Evolutionary conservation across 2,888 invertebrate genomes (phyloP), one percentile per base, ranked within the genome.

Genomic region (Aleiodes leptofemur): DNA sequence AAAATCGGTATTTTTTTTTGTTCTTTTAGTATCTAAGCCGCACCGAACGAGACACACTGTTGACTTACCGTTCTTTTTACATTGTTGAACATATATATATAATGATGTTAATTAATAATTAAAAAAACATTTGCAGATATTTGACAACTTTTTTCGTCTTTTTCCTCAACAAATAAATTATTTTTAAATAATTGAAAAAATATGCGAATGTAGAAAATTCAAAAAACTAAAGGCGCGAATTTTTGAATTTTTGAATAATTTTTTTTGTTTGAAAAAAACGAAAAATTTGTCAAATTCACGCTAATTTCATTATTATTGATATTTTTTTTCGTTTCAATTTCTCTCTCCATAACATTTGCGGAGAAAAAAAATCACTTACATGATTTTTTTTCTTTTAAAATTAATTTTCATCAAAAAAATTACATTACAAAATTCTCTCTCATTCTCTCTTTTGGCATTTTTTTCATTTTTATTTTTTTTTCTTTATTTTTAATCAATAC

Each of bases 31-130:
- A 29, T 61, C 6, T 57, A 77, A 81, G 75, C 78, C 80, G 76
- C 83, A 84, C 84, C 77, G 77, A 83, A 83, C 81, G 83, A 83
- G 83, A 83, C 82, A 74, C 74, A 78, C 73, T 73, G 75, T 64
- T 78, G 79, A 81, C 78, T 81, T 80, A 79, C 76, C 77, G 71
- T 77, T 55, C 73, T 72, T 74, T 74, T 72, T 61, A 72, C 69
- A 72, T 48, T 72, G 23, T 74, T 74, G 74, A 64, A 70, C 23
- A 23, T 23, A 23, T 23, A 23, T 72, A 74, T 51, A 76, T n/a
- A 61, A 53, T 57, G 69, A 70, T 53, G 14, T 68, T 56, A 9
- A 23, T 23, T 23, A 23, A 23, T 23, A 23, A 23, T 23, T 23
- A 23, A 23, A 23, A 23, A 23, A 23, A 23, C 1, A 23, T 23